Evolutionary conservation across 2,113 vertebrate genomes (phyloP).

Genomic region (Numenius arquata): DNA sequence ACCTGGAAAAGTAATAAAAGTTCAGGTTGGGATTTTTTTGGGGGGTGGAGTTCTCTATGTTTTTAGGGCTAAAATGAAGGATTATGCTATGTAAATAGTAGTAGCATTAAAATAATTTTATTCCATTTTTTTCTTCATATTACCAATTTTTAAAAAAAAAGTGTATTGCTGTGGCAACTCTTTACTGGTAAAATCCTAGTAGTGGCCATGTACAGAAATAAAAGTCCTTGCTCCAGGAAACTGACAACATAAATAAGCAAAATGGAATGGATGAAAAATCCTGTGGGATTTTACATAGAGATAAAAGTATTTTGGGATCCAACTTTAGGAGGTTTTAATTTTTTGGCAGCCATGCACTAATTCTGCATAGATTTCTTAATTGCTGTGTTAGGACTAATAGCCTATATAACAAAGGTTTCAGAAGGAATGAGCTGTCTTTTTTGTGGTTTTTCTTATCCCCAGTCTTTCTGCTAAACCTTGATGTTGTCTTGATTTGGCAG

Average conservation of each 20-base stretch:
- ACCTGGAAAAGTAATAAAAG: slow-evolving; percentile 22
- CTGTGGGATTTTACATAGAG: background rate
- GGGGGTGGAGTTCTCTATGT: background rate
- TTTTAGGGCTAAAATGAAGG: background rate
- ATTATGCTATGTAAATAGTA: background rate
- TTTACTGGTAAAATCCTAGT: background rate
- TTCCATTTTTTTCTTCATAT: background rate
- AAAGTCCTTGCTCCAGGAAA: background rate
- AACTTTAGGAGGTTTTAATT: background rate
- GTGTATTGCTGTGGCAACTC: background rate
- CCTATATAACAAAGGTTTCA: background rate
- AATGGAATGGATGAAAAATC: background rate
- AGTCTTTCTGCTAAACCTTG: background rate
- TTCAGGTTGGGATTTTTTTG: background rate
- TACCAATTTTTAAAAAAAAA: background rate
- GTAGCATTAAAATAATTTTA: background rate
- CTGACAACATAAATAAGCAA: background rate
- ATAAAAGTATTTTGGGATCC: background rate
- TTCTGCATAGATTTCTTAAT: background rate
- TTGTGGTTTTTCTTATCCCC: background rate
- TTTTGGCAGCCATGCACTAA: background rate
- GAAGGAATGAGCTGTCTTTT: background rate
- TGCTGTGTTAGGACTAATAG: background rate
- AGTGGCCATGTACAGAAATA: background rate
- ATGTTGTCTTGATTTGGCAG: background rate